Conservation (phyloP, 2,888 invertebrate genomes). For the Lochmaea crataegi region DNA sequence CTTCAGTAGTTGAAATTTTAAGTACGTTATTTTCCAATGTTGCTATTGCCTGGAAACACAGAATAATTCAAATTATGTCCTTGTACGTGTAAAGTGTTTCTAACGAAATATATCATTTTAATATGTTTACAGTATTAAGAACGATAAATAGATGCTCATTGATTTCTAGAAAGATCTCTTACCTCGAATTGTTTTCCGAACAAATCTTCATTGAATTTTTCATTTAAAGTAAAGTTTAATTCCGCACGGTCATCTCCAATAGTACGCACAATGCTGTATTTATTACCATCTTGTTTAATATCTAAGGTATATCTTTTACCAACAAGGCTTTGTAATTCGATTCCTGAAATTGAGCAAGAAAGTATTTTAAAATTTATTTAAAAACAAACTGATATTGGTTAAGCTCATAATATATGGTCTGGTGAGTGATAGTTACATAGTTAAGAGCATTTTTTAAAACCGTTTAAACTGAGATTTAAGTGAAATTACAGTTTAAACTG, state of each 20-base stretch:
- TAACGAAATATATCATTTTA: too few relatives aligned
- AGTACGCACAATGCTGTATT: background rate
- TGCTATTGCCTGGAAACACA: background rate
- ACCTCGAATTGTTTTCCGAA: background rate
- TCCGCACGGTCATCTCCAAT: background rate
- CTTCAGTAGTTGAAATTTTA: background rate
- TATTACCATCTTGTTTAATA: background rate
- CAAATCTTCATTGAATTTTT: background rate
- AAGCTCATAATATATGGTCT: too few relatives aligned
- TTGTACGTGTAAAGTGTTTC: too few relatives aligned
- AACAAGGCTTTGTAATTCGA: background rate
- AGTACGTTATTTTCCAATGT: background rate
- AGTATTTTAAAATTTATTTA: background rate
- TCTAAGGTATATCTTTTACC: background rate
- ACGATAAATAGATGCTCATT: too few relatives aligned
- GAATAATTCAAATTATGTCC: too few relatives aligned
- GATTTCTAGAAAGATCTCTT: constrained; percentile 22
- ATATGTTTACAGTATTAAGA: too few relatives aligned
- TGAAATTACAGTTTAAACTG: too few relatives aligned
- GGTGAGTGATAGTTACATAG: too few relatives aligned
- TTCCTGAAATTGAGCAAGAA: background rate
- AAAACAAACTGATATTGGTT: too few relatives aligned
- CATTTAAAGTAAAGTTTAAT: background rate
- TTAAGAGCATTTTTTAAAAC: too few relatives aligned
- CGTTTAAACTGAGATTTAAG: too few relatives aligned